A percentile compares a stretch with the other conserved stretches of the same genome.
Conservation (phyloP, 2,888 invertebrate genomes). For the Troglohyphantes excavatus region DNA sequence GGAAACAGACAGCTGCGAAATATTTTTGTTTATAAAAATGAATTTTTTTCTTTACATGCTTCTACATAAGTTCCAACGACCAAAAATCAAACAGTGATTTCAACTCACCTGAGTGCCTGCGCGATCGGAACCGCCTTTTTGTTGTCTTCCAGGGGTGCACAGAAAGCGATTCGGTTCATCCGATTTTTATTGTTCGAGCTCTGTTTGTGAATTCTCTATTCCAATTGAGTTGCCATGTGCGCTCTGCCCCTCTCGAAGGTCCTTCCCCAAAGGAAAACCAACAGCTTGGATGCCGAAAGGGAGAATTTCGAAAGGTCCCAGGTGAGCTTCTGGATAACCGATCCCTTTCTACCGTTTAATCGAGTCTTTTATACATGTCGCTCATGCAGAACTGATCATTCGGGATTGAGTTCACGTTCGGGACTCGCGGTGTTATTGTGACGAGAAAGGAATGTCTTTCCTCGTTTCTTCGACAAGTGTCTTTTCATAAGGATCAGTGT, state of each 20-base stretch:
- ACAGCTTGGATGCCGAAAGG: slow-evolving; percentile 88
- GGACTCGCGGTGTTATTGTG: slow-evolving; percentile 64
- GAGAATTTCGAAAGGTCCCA: slow-evolving; percentile 93
- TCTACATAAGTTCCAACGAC: slow-evolving; percentile 24
- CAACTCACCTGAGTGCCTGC: not conserved
- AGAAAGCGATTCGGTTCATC: not conserved
- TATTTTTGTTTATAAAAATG: slow-evolving; percentile 66
- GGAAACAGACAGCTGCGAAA: slow-evolving; percentile 61
- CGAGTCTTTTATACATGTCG: slow-evolving; percentile 17
- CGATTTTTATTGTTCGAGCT: not conserved
- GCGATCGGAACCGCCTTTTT: too few relatives aligned
- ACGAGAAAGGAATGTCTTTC: slow-evolving; percentile 57
- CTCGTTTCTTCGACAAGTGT: slow-evolving; percentile 4
- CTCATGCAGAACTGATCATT: slow-evolving; percentile 76
- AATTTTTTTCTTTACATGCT: slow-evolving; percentile 31
- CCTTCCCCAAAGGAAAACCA: slow-evolving; percentile 88
- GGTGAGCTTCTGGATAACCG: slow-evolving; percentile 84
- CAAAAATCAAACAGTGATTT: slow-evolving; percentile 37
- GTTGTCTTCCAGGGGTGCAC: too few relatives aligned
- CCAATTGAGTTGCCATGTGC: slow-evolving; percentile 46
- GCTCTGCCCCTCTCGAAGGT: slow-evolving; percentile 79
- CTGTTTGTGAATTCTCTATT: not conserved
- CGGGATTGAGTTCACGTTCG: slow-evolving; percentile 67
- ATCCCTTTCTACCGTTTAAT: not conserved
- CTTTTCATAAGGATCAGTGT: not conserved